Evolutionary conservation across 2,888 invertebrate genomes (phyloP), one percentile per base, ranked within the genome.

Genomic region (Hemaris fuciformis): DNA sequence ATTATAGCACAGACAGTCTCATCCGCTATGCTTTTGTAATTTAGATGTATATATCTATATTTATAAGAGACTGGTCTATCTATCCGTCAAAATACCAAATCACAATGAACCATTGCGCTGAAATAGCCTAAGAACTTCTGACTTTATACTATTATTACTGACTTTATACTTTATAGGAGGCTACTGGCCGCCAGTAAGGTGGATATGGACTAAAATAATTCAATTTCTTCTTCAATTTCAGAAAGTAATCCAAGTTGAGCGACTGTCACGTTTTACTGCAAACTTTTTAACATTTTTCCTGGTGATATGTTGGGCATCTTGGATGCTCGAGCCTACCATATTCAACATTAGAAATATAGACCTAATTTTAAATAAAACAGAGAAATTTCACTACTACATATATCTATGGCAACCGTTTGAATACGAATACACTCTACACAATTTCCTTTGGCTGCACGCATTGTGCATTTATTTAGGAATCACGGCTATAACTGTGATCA

Each of bases 331-430:
- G 15, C 43, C 61, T 3, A 45, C 23, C 3, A 10, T 61, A 0
- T 74, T 79, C 56, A 81, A 77, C 53, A 57, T 72, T 0, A 66
- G 57, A 0, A 71, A 78, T 53, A 67, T 62, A 31, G 73, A 74
- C 15, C 61, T 57, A 1, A 68, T 78, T 4, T 42, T 56, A 1
- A 81, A 81, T 60, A 73, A 67, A 13, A 75, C 80, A 0, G 60
- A 62, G 3, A 70, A 64, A 3, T 65, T 80, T 8, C 72, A 79
- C 63, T 78, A 77, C 0, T 74, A 72, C 41, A 27, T 78, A 0
- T 80, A 79, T 22, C 20, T 80, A 15, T 73, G 77, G 71, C 62
- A 72, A 68, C 83, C 81, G 1, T 75, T 78, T 25, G 78, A 81
- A 42, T 80, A 79, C 34, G 70, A 70, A 27, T 74, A 76, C 56